These are phyloP conservation scores for Haplochromis burtoni DNA, from an alignment of 2,113 vertebrate species.

Conservation along the genomic window DNA sequence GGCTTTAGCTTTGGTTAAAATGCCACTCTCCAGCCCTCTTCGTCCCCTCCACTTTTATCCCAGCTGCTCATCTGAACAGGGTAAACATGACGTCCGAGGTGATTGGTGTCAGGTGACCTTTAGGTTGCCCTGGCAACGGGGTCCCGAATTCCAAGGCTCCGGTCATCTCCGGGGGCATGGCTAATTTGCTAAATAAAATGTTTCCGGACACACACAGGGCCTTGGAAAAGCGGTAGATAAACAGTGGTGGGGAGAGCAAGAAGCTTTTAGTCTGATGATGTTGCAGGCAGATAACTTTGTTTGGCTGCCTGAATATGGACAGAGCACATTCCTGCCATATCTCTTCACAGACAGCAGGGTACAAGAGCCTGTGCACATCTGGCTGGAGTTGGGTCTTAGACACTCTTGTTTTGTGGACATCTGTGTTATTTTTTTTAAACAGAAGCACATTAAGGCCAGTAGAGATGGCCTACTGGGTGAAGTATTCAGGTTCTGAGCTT, in stretches of 20 bases:
- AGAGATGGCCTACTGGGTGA: neutral
- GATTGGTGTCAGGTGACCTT: conserved; percentile 63
- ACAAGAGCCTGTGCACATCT: neutral
- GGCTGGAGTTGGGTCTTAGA: neutral
- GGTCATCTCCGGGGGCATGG: conserved; percentile 30
- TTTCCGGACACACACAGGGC: neutral
- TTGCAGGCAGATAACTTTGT: conserved; percentile 57
- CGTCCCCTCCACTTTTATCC: neutral
- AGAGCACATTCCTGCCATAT: conserved; percentile 45
- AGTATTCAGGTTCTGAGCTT: neutral
- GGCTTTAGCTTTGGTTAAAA: neutral
- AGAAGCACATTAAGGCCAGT: neutral
- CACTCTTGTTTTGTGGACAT: neutral
- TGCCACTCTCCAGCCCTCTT: neutral
- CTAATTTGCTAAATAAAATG: conserved; percentile 57
- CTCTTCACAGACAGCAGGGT: neutral
- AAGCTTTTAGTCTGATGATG: conserved; percentile 51
- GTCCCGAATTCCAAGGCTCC: conserved; percentile 39
- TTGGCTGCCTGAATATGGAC: conserved; percentile 32
- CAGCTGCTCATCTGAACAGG: conserved; percentile 5
- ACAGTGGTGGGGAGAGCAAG: conserved; percentile 20
- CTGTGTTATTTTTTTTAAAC: neutral
- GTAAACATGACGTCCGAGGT: conserved; percentile 55
- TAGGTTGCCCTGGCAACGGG: conserved; percentile 41
- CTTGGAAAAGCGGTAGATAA: conserved; percentile 43